Percentiles rank a stretch among this genome's conserved stretches.
Evolutionary conservation across 2,113 vertebrate species (phyloP).

Genomic region (Propithecus coquereli): DNA sequence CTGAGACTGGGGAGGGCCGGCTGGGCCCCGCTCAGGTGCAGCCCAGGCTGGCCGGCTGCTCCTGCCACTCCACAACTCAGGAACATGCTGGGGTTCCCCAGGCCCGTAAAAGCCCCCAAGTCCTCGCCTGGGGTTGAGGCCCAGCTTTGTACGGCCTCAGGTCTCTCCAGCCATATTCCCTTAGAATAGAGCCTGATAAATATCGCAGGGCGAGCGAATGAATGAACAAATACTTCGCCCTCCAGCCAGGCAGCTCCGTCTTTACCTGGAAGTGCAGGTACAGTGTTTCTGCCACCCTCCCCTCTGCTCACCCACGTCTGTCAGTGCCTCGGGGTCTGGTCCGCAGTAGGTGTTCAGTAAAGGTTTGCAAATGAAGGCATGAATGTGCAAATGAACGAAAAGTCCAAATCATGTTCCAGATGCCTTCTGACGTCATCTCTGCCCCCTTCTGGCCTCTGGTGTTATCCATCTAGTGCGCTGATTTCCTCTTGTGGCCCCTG

Average conservation of each 20-base stretch:
- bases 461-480: neutral
- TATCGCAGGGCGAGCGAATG: neutral
- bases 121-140: neutral
- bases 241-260: neutral
- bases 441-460: neutral
- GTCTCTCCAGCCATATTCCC: neutral
- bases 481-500: neutral
- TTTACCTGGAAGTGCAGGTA: neutral
- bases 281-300: neutral
- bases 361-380: neutral
- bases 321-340: neutral
- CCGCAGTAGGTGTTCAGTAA: neutral
- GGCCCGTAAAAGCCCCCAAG: too few relatives aligned
- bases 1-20: neutral
- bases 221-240: fast-evolving
- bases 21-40: neutral
- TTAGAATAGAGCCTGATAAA: fast-evolving
- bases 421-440: neutral
- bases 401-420: neutral
- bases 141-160: neutral
- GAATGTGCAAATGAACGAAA: neutral
- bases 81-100: neutral
- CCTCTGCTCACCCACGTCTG: neutral
- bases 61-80: neutral
- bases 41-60: neutral